Evolutionary conservation across 1,140 invertebrate species (phyloP).

Genomic region (Ptiloglossa arizonensis): DNA sequence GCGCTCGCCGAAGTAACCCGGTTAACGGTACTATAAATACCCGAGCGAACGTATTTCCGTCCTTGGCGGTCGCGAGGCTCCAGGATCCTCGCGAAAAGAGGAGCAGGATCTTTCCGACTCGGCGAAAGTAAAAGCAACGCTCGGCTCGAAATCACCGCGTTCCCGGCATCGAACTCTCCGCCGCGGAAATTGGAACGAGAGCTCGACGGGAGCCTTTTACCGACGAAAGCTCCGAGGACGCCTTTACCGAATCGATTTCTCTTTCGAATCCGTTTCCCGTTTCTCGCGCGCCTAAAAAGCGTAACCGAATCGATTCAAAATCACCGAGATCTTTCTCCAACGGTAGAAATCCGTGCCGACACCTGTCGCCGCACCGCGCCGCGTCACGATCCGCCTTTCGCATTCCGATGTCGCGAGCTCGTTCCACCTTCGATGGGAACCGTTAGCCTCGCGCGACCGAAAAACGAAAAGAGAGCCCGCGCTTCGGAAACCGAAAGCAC

Average conservation of each 20-base stretch:
- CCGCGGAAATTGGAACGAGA: no score
- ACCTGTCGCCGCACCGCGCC: background rate
- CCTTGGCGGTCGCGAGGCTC: background rate
- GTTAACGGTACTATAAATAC: conserved; percentile 49
- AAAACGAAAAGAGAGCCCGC: background rate
- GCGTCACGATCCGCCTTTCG: conserved; percentile 20
- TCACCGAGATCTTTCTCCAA: no score
- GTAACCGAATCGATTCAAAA: no score
- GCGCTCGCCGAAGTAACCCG: conserved; percentile 29
- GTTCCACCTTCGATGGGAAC: conserved; percentile 7
- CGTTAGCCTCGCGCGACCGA: conserved; percentile 12
- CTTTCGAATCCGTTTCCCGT: no score
- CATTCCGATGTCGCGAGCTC: conserved; percentile 6
- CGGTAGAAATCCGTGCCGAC: background rate
- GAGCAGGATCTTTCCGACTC: no score
- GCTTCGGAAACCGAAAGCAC: background rate
- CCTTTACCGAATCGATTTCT: no score
- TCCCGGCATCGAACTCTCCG: no score
- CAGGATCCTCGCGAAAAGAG: background rate
- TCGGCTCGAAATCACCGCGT: no score
- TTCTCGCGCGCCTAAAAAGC: no score
- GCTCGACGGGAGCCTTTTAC: no score
- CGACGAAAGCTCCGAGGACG: no score
- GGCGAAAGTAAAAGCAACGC: no score
- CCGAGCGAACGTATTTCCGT: conserved; percentile 32